Evolutionary conservation across 2,888 invertebrate genomes (phyloP).

Genomic region (Aplocera efformata): DNA sequence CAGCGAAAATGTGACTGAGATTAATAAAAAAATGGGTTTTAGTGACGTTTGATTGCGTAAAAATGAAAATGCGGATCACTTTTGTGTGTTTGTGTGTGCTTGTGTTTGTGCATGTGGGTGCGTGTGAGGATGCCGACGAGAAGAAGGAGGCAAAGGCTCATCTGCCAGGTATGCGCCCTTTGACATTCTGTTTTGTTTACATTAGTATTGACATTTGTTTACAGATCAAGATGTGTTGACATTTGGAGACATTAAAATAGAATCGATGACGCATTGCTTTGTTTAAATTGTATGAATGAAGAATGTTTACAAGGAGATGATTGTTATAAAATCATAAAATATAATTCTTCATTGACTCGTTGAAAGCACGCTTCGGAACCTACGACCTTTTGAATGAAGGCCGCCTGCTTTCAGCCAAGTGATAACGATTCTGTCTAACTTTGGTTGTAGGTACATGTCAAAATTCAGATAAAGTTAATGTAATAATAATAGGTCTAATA

Average conservation of each 20-base stretch:
- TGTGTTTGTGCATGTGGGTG: constrained; percentile 53
- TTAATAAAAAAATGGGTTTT: constrained; percentile 58
- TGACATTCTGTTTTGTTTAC: constrained; percentile 7
- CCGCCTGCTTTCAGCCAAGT: no score
- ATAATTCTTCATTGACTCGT: no score
- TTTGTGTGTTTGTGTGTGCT: constrained; percentile 63
- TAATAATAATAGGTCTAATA: no score
- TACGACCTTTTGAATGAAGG: no score
- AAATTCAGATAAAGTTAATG: no score
- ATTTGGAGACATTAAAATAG: constrained; percentile 15
- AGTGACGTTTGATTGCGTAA: constrained; percentile 45
- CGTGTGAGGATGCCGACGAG: constrained; percentile 57
- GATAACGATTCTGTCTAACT: background rate
- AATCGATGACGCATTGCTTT: constrained; percentile 20
- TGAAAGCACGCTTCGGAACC: no score
- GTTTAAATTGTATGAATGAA: constrained; percentile 10
- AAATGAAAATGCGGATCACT: constrained; percentile 69
- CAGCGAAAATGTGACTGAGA: constrained; percentile 74
- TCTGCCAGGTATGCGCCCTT: constrained; percentile 51
- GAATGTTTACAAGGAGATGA: no score
- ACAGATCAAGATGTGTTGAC: constrained; percentile 7
- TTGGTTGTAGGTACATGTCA: background rate
- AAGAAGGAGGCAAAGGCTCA: constrained; percentile 54
- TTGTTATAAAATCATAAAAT: no score
- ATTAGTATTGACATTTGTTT: constrained; percentile 8